These are phyloP conservation scores for Volucella zonaria DNA, from an alignment of 2,888 invertebrate genomes.

Conservation along the genomic window DNA sequence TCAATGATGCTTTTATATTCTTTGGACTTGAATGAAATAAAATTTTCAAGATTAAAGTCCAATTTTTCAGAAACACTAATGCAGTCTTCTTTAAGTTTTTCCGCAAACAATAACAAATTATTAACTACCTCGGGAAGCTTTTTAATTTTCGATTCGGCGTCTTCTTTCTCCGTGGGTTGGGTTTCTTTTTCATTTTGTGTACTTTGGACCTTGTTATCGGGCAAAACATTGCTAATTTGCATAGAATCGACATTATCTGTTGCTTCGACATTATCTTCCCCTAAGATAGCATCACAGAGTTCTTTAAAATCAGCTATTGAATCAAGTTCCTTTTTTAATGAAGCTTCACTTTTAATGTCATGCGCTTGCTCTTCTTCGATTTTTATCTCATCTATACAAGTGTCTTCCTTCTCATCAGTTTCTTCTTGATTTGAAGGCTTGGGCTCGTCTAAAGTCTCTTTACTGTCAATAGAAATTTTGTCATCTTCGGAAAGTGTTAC, in stretches of 20 bases:
- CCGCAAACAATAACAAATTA: slow-evolving; percentile 75
- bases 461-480: not conserved
- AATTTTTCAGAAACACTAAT: slow-evolving; percentile 55
- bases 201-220: not conserved
- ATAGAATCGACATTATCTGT: not conserved
- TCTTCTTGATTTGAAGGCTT: too few relatives aligned
- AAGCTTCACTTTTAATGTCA: slow-evolving; percentile 52
- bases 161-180: not conserved
- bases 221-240: too few relatives aligned
- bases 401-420: not conserved
- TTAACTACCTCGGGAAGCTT: slow-evolving; percentile 52
- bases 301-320: not conserved
- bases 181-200: not conserved
- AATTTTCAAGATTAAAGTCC: slow-evolving; percentile 74
- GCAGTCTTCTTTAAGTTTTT: slow-evolving; percentile 77
- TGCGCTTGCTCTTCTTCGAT: too few relatives aligned
- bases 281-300: slow-evolving; percentile 19
- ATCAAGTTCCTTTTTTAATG: slow-evolving; percentile 47
- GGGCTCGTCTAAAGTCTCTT: not conserved
- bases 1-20: slow-evolving; percentile 74
- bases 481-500: not conserved
- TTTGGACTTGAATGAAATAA: slow-evolving; percentile 74
- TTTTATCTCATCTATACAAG: too few relatives aligned
- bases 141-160: not conserved
- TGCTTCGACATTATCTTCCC: slow-evolving; percentile 20